Conservation (phyloP, 2,888 invertebrate genomes). For the Aproaerema taeniolella region DNA sequence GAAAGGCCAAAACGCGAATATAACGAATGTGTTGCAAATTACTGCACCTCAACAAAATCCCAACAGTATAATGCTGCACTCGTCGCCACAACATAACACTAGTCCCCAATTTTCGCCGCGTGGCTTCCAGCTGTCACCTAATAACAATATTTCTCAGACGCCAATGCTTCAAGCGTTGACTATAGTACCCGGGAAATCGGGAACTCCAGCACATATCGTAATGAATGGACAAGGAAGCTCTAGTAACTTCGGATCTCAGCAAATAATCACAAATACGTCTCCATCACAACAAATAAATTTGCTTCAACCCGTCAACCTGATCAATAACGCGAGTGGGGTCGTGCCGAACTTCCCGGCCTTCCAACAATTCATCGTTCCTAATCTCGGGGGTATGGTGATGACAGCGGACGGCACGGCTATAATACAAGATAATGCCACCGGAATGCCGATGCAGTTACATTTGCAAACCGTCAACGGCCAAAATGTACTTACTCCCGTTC, state of each 20-base stretch:
- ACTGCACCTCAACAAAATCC: slow-evolving; percentile 81
- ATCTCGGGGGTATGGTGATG: slow-evolving; percentile 89
- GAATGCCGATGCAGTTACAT: slow-evolving; percentile 84
- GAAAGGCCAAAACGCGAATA: slow-evolving; percentile 82
- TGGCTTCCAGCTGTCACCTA: slow-evolving; percentile 85
- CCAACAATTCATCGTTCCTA: slow-evolving; percentile 90
- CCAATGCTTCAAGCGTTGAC: slow-evolving; percentile 86
- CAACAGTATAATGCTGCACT: slow-evolving; percentile 78
- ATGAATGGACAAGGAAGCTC: slow-evolving; percentile 84
- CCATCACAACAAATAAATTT: slow-evolving; percentile 82
- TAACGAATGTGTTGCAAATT: slow-evolving; percentile 83
- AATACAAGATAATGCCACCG: slow-evolving; percentile 82
- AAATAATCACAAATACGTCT: slow-evolving; percentile 80
- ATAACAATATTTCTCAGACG: slow-evolving; percentile 80
- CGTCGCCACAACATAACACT: slow-evolving; percentile 65
- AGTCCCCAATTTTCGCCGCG: slow-evolving; percentile 82
- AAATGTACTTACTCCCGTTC: slow-evolving; percentile 85
- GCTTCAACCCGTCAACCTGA: slow-evolving; percentile 88
- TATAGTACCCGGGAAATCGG: slow-evolving; percentile 86
- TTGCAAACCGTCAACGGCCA: slow-evolving; percentile 89
- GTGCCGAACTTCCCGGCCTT: slow-evolving; percentile 87
- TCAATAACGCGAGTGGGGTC: slow-evolving; percentile 82
- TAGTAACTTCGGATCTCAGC: slow-evolving; percentile 80
- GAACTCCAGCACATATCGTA: slow-evolving; percentile 84
- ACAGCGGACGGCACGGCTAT: slow-evolving; percentile 87